phyloP scores from a whole-genome alignment of 2,797 vertebrate species.

The Ciconia nigra region DNA sequence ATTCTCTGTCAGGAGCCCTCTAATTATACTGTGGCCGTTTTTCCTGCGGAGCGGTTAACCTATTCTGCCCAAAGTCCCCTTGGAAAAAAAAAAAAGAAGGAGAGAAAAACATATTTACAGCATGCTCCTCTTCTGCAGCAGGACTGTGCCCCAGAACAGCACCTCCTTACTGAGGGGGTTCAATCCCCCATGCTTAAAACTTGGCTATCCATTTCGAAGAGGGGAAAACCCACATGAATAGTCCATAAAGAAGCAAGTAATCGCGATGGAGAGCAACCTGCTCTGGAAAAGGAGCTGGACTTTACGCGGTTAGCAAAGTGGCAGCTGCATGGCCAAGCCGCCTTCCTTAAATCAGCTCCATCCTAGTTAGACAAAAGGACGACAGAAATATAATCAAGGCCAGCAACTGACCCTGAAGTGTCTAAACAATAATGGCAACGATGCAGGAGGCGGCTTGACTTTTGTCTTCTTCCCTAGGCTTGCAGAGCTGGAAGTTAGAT shows the following conservation, averaged over 20 bases:
- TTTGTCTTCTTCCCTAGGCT: not conserved
- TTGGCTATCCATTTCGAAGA: not conserved
- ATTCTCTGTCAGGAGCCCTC: not conserved
- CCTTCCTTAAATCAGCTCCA: not conserved
- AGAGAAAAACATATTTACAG: not conserved
- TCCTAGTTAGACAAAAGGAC: not conserved
- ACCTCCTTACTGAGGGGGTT: not conserved
- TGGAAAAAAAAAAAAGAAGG: not conserved
- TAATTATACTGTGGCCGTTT: not conserved
- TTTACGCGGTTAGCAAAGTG: not conserved
- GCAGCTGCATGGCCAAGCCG: fast-evolving
- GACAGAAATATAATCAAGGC: not conserved
- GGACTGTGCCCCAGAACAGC: not conserved
- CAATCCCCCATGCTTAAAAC: not conserved
- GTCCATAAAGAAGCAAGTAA: not conserved
- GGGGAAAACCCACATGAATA: not conserved
- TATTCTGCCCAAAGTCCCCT: not conserved
- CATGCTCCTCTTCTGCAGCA: not conserved
- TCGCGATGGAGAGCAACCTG: not conserved
- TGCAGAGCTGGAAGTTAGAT: not conserved
- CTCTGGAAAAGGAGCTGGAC: not conserved
- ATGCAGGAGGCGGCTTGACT: not conserved
- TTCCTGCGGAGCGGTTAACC: not conserved
- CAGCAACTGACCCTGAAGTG: not conserved
- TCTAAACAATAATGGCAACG: not conserved